Conservation (phyloP, 2,113 vertebrate species). For the Hymenochirus boettgeri region DNA sequence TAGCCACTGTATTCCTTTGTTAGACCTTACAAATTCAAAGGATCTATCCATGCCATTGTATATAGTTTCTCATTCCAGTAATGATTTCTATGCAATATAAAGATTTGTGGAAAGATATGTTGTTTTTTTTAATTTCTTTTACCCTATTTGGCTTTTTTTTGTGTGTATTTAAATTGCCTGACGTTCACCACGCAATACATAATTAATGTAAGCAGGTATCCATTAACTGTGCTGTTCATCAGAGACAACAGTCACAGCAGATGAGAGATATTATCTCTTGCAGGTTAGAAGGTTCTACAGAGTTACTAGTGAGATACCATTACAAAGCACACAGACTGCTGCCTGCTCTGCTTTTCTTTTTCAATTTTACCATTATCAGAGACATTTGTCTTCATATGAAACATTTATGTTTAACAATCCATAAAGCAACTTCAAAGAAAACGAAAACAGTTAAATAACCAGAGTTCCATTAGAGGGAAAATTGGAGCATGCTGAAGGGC, state of each 20-base stretch:
- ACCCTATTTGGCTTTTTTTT: slow-evolving; percentile 17
- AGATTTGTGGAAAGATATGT: no score
- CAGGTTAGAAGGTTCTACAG: slow-evolving; percentile 58
- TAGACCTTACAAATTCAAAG: no score
- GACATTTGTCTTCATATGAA: slow-evolving; percentile 65
- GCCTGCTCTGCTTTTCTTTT: slow-evolving; percentile 58
- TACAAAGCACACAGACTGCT: slow-evolving; percentile 59
- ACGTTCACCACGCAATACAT: slow-evolving; percentile 18
- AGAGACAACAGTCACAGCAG: slow-evolving; percentile 44
- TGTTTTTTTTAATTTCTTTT: no score
- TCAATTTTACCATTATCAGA: slow-evolving; percentile 65
- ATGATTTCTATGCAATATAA: no score
- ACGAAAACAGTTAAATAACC: slow-evolving; percentile 49
- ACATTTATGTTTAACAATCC: slow-evolving; percentile 59
- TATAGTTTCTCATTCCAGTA: no score
- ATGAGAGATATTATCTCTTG: slow-evolving; percentile 50
- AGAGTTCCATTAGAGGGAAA: slow-evolving; percentile 50
- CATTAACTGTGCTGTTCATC: slow-evolving; percentile 53
- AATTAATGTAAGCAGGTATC: slow-evolving; percentile 25
- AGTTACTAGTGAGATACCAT: slow-evolving; percentile 61
- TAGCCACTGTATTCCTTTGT: no score
- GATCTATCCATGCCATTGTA: no score
- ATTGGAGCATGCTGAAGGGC: slow-evolving; percentile 57
- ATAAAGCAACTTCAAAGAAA: slow-evolving; percentile 72
- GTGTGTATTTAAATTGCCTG: slow-evolving; percentile 2